phyloP scores from a whole-genome alignment of 2,113 vertebrate genomes.

The Tragulus kanchil region DNA sequence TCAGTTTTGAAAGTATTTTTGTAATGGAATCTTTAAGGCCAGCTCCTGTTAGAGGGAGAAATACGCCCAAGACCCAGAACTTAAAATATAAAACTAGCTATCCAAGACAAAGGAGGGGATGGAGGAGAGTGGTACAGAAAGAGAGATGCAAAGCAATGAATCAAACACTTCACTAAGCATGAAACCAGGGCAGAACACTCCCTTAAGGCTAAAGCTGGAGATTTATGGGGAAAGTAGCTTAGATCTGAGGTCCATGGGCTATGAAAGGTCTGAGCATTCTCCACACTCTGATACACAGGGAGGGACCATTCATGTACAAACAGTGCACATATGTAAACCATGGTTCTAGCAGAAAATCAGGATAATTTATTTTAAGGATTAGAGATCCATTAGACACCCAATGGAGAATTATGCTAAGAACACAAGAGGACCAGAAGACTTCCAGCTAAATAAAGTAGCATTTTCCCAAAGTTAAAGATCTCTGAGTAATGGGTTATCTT shows the following conservation, averaged over 20 bases:
- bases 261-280: conserved; percentile 14
- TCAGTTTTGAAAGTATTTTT: conserved; percentile 38
- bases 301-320: background rate
- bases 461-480: conserved; percentile 34
- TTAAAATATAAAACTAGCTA: background rate
- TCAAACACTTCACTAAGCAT: conserved; percentile 23
- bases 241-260: background rate
- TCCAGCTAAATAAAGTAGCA: conserved; percentile 25
- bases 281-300: background rate
- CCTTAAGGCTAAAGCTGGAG: background rate
- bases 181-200: conserved; percentile 28
- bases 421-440: background rate
- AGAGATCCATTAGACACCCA: background rate
- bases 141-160: conserved; percentile 27
- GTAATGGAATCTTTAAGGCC: background rate
- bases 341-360: background rate
- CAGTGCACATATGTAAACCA: background rate
- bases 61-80: background rate
- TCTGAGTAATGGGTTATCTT: background rate
- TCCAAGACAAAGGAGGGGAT: background rate
- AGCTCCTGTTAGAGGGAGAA: background rate
- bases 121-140: background rate
- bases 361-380: conserved; percentile 35
- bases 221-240: conserved; percentile 45
- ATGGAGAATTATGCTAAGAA: background rate